Evolutionary conservation across 2,797 vertebrate genomes (phyloP), one percentile per base, ranked within the genome.

Genomic region (Momotus momota): DNA sequence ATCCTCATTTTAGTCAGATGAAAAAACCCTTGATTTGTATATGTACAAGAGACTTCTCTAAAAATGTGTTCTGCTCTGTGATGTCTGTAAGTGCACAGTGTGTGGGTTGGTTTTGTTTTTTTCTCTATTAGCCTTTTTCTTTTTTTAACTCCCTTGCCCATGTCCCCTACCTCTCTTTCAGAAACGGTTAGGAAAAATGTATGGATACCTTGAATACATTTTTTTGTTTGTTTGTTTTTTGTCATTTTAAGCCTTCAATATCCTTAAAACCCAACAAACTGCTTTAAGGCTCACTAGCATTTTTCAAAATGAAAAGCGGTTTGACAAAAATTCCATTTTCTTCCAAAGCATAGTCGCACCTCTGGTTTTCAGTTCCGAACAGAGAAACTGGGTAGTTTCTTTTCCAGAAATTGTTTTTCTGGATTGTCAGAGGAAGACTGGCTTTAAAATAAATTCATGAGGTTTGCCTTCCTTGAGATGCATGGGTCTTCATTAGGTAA

Each of bases 61-160:
- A 71, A 81, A 86, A 55, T 8, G 4, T 25, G 2, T 72, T 91
- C 12, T 62, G 4, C 33, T 60, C 17, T 43, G 11, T 35, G 9
- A 20, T 67, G 60, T 0, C 27, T 41, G 1, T 23, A 48, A 72
- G 5, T 9, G 9, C 0, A 0, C 6, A 48, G 17, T 27, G 5
- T 0, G 0, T 43, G 22, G 23, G 6, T 35, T 35, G 35, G 35
- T 35, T 35, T 35, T 35, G 35, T 35, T 31, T 25, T 7, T 14
- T 82, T 93, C 81, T 27, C 15, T 86, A 22, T 52, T 25, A 73
- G 7, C n/a, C 9, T 73, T 80, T 85, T 49, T 33, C 12, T 45
- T 60, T 61, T 64, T 62, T 29, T 45, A 91, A 52, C 17, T 8
- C 9, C 18, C 33, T 90, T 84, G 18, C 12, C 19, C 4, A 11